Evolutionary conservation across 1,140 invertebrate species (phyloP).

Genomic region (Aphaenogaster floridana): DNA sequence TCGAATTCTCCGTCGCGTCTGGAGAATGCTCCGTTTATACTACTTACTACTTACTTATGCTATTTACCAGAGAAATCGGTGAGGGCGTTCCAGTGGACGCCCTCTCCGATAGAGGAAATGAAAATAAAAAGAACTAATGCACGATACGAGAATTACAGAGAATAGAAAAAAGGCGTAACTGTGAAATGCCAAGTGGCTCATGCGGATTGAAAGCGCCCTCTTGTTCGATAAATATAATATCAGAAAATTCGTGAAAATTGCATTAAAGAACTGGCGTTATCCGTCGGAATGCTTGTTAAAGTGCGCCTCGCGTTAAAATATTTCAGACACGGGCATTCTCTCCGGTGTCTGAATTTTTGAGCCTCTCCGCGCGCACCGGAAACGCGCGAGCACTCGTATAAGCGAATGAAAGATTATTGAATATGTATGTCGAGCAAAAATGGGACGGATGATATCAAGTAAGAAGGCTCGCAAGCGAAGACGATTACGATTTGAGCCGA

Average conservation of each 20-base stretch:
- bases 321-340: conserved; percentile 29
- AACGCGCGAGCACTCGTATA: conserved; percentile 21
- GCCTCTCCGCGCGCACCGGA: background rate
- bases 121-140: conserved; percentile 1
- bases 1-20: conserved; percentile 18
- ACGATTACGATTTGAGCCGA: conserved; percentile 1
- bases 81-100: background rate
- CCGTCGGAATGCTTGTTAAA: background rate
- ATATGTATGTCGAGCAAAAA: background rate
- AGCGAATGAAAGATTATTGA: conserved; percentile 69
- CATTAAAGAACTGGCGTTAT: conserved; percentile 14
- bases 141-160: background rate
- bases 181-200: background rate
- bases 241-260: conserved; percentile 9
- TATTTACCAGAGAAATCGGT: background rate
- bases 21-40: conserved; percentile 20
- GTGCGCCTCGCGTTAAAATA: background rate
- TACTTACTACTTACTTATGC: background rate
- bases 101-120: too few species aligned
- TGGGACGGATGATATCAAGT: background rate
- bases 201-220: background rate
- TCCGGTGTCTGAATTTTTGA: conserved; percentile 12
- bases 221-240: conserved; percentile 35
- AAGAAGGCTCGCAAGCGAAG: background rate
- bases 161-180: background rate